These are phyloP conservation scores for Sitta carolinensis DNA, from an alignment of 2,797 vertebrate genomes.

Conservation along the genomic window DNA sequence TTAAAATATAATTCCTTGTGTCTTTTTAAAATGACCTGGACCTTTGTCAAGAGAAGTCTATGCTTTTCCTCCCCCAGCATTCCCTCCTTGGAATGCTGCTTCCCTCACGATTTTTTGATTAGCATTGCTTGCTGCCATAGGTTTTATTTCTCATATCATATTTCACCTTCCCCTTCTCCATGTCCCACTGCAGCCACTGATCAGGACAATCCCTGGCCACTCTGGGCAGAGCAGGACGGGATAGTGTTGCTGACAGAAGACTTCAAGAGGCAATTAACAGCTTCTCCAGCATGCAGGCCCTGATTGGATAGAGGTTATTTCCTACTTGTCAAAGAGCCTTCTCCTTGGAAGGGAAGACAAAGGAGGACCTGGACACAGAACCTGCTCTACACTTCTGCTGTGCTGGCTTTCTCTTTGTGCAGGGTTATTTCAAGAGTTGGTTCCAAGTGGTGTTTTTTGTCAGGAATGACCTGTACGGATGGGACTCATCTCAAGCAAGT, in stretches of 20 bases:
- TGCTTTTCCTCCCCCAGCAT: constrained; percentile 20
- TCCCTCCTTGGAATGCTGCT: constrained; percentile 17
- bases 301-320: not conserved
- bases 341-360: not conserved
- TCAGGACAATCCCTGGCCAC: not conserved
- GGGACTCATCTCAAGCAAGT: not conserved
- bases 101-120: constrained; percentile 5
- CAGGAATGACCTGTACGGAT: not conserved
- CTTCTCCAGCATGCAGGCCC: not conserved
- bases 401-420: not conserved
- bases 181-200: not conserved
- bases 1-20: constrained; percentile 33
- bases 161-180: not conserved
- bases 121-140: not conserved
- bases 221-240: not conserved
- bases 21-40: constrained; percentile 35
- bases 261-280: constrained; percentile 34
- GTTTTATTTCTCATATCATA: not conserved
- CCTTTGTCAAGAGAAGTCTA: constrained; percentile 1
- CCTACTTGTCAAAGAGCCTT: not conserved
- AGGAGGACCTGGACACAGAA: not conserved
- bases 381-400: not conserved
- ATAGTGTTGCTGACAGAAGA: constrained; percentile 44
- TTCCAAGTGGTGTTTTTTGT: not conserved
- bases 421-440: not conserved